Evolutionary conservation across 2,797 vertebrate species (phyloP).

Genomic region (Bovichtus diacanthus): DNA sequence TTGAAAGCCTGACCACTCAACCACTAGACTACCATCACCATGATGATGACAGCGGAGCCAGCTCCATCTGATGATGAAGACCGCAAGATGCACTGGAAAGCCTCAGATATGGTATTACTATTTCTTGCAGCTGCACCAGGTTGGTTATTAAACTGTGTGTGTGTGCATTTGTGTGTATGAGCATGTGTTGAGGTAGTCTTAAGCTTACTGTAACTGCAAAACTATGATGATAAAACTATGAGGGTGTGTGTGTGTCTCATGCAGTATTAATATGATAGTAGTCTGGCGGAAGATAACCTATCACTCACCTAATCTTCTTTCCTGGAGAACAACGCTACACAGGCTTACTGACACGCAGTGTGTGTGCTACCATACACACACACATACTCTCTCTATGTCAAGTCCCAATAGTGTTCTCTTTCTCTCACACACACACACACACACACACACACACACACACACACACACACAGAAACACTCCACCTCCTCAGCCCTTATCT

Average conservation of each 20-base stretch:
- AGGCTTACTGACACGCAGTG: constrained; percentile 35
- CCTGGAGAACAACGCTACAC: constrained; percentile 40
- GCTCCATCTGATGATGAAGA: not conserved
- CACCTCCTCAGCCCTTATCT: constrained; percentile 49
- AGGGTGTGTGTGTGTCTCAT: constrained; percentile 1
- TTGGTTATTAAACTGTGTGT: constrained; percentile 3
- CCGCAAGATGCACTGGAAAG: not conserved
- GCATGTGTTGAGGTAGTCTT: not conserved
- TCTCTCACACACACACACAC: not conserved
- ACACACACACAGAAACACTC: constrained; percentile 16
- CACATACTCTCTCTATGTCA: constrained; percentile 31
- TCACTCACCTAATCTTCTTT: constrained; percentile 66
- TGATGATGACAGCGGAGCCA: not conserved
- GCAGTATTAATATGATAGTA: constrained; percentile 64
- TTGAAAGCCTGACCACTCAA: too few relatives aligned
- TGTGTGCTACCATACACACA: constrained; percentile 17
- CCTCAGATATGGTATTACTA: not conserved
- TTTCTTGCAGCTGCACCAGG: not conserved
- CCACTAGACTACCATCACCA: too few relatives aligned
- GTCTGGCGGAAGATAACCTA: constrained; percentile 60
- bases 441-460: constrained; percentile 4
- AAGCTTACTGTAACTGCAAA: not conserved
- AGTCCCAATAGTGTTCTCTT: not conserved
- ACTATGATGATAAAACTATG: not conserved
- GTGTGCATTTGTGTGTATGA: constrained; percentile 7